These are phyloP conservation scores for Didymodactylos carnosus DNA, from an alignment of 2,888 invertebrate genomes.

Conservation along the genomic window DNA sequence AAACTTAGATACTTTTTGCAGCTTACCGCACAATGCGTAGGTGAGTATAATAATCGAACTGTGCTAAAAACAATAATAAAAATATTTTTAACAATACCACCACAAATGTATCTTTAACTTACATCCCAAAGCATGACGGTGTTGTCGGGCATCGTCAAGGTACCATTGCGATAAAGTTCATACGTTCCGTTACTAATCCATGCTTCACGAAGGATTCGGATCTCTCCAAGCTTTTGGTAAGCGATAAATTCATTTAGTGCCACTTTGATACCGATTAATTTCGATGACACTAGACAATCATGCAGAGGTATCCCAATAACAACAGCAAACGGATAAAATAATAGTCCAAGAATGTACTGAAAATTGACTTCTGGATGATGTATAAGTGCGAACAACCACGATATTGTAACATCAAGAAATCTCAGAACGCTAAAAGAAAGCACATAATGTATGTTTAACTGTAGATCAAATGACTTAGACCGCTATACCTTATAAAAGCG, in stretches of 20 bases:
- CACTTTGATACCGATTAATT: constrained; percentile 67
- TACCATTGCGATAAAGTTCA: background rate
- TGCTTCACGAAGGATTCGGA: background rate
- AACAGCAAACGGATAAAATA: constrained; percentile 73
- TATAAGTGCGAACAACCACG: background rate
- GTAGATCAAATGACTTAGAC: background rate
- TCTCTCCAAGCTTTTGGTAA: constrained; percentile 46
- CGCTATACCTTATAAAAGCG: too few species aligned
- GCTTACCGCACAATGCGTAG: constrained; percentile 24
- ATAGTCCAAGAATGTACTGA: constrained; percentile 28
- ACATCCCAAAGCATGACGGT: constrained; percentile 9
- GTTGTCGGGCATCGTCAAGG: background rate
- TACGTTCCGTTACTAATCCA: background rate
- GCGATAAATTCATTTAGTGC: constrained; percentile 79
- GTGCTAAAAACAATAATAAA: background rate
- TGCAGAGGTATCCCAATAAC: constrained; percentile 50
- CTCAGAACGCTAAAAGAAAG: background rate
- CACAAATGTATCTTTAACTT: background rate
- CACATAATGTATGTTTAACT: background rate
- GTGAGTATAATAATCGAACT: constrained; percentile 24
- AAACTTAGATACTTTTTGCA: too few species aligned
- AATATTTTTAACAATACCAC: background rate
- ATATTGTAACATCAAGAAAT: background rate
- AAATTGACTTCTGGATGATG: background rate
- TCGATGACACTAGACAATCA: constrained; percentile 55